phyloP scores from a whole-genome alignment of 2,888 invertebrate species.

The Ephialtes manifestator region DNA sequence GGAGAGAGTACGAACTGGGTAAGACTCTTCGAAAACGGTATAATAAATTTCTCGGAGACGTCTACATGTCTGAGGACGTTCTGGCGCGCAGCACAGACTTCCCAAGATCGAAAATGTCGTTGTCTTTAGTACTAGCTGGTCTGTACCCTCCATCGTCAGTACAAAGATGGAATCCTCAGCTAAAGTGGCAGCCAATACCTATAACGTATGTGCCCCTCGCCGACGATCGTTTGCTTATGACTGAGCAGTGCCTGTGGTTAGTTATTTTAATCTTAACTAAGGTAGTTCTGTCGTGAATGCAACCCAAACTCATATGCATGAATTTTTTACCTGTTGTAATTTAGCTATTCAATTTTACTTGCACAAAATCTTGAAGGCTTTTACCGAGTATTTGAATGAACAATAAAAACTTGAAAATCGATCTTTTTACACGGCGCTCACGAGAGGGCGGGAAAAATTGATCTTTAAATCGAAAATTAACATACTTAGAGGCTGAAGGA shows the following conservation, averaged over 20 bases:
- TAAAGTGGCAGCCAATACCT: constrained; percentile 73
- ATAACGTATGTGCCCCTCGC: constrained; percentile 16
- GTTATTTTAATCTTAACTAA: constrained; percentile 18
- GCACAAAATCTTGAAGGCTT: too few relatives aligned
- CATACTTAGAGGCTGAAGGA: too few relatives aligned
- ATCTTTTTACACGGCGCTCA: too few relatives aligned
- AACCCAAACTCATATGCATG: too few relatives aligned
- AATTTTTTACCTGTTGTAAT: too few relatives aligned
- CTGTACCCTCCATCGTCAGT: constrained; percentile 70
- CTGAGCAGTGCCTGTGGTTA: constrained; percentile 66
- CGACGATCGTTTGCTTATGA: constrained; percentile 73
- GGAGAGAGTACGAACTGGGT: constrained; percentile 68
- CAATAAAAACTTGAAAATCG: too few relatives aligned
- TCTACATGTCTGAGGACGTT: constrained; percentile 62
- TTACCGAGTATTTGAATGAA: too few relatives aligned
- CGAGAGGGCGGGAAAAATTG: too few relatives aligned
- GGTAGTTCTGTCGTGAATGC: too few relatives aligned
- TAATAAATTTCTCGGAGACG: constrained; percentile 62
- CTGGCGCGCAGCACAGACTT: constrained; percentile 69
- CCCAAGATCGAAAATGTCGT: constrained; percentile 71
- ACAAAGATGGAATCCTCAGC: constrained; percentile 69
- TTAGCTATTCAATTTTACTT: too few relatives aligned
- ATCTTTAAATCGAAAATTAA: too few relatives aligned
- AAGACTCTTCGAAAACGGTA: constrained; percentile 55
- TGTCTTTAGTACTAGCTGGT: constrained; percentile 69